Evolutionary conservation across 2,113 vertebrate genomes (phyloP), one percentile per base, ranked within the genome.

Genomic region (Cariama cristata): DNA sequence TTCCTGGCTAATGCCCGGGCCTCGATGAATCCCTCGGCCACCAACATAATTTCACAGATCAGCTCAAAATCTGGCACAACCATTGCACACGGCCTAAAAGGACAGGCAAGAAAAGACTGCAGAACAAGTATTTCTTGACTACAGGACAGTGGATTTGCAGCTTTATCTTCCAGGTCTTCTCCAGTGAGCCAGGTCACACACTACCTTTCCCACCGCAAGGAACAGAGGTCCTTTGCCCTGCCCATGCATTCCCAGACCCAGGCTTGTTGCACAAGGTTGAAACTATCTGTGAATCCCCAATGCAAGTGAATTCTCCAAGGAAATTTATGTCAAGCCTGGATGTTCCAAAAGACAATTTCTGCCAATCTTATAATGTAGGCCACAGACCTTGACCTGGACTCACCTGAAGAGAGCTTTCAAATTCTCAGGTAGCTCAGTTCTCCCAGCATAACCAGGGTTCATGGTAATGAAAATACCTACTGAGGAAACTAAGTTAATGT

Each of bases 391-490:
- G 15, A 35, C 33, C 47, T 50, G 2, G 1, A 74, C 97, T 97
- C 83, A 99, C 99, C 99, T 99, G 98, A 99, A 99, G 33, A 99
- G 98, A 73, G 99, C 99, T 96, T 99, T 99, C 62, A 99, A 99
- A 92, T 99, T 99, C 97, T 99, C 99, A 0, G 99, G 99, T 14
- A 99, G 98, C 93, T 99, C 99, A 0, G 99, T 99, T 77, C 99
- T 98, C 32, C 99, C 99, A 2, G 99, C 99, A 1, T 99, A 99
- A 27, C 99, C 99, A 4, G 99, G 99, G 94, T 99, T 99, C 99
- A 99, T 99, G 12, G 99, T 99, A 97, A 99, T 99, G 96, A 99
- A 99, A 97, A 99, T 99, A 11, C 99, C 99, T 7, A 99, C 99
- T 1, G 99, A 98, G 6, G 99, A 98, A 30, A 99, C 97, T 47